These are phyloP conservation scores for Aphis gossypii DNA, from an alignment of 1,140 invertebrate genomes.

Conservation along the genomic window DNA sequence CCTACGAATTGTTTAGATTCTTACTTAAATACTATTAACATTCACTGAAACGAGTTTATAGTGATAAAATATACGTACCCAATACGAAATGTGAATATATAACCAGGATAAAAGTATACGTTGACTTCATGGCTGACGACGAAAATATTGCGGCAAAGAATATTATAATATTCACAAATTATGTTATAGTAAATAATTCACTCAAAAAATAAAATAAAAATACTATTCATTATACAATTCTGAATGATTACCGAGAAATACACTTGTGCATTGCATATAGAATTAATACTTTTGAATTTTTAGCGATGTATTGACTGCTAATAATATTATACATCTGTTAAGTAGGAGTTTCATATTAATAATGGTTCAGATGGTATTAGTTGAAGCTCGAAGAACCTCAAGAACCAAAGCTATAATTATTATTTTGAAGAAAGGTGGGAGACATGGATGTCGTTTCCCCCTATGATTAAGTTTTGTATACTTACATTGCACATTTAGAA, in stretches of 20 bases:
- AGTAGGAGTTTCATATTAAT: neutral
- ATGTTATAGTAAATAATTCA: neutral
- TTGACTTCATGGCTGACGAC: neutral
- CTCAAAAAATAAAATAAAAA: neutral
- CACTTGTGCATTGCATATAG: neutral
- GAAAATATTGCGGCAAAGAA: neutral
- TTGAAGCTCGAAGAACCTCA: neutral
- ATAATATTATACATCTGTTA: neutral
- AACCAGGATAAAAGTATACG: neutral
- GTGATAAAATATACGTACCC: slow-evolving; percentile 1
- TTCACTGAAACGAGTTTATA: neutral
- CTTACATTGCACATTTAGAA: neutral
- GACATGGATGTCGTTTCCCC: neutral
- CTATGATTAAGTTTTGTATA: neutral
- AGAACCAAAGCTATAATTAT: neutral
- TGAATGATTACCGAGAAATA: neutral
- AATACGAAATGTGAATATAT: neutral
- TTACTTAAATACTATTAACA: neutral
- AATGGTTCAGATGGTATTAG: neutral
- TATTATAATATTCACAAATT: neutral
- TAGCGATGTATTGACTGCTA: neutral
- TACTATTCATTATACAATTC: neutral
- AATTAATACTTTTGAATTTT: neutral
- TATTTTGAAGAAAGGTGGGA: neutral
- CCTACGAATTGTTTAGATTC: neutral